phyloP scores from a whole-genome alignment of 2,888 invertebrate genomes.

The Liopterus haemorrhoidalis region DNA sequence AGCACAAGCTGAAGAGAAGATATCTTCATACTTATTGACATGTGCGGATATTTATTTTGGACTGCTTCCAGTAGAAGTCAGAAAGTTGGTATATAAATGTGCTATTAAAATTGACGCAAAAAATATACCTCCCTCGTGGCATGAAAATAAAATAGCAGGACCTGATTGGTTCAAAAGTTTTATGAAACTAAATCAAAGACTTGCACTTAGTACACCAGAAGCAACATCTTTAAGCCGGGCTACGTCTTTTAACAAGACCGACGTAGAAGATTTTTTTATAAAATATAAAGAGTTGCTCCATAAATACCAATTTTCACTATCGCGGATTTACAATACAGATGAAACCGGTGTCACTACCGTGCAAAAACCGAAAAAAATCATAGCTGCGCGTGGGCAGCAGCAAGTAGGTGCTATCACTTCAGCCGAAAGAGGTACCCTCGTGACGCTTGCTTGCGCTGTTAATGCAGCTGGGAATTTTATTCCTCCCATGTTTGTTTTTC shows the following conservation, averaged over 20 bases:
- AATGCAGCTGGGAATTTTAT: conserved; percentile 20
- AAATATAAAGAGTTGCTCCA: background rate
- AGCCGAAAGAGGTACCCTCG: conserved; percentile 9
- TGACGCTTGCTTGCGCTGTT: conserved; percentile 19
- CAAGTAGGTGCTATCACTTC: conserved; percentile 25
- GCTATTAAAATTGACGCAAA: conserved; percentile 27
- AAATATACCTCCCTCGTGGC: conserved; percentile 29
- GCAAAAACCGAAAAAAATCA: conserved; percentile 13
- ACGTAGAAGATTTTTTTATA: conserved; percentile 11
- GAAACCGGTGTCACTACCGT: conserved; percentile 3
- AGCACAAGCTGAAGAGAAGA: conserved; percentile 19
- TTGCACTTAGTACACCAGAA: conserved; percentile 30
- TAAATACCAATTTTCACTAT: conserved; percentile 15
- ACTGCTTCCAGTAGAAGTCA: conserved; percentile 27
- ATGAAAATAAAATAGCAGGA: conserved; percentile 31
- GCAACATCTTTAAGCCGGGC: conserved; percentile 33
- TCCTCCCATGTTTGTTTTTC: conserved; percentile 37
- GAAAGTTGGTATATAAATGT: conserved; percentile 30
- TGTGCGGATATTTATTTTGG: conserved; percentile 30
- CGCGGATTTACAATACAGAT: background rate
- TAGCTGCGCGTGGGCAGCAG: conserved; percentile 16
- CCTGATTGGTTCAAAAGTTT: conserved; percentile 32
- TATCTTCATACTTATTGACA: conserved; percentile 27
- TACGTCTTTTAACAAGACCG: conserved; percentile 28
- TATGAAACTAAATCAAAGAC: conserved; percentile 29